Percentiles rank a stretch among this genome's conserved stretches.
Conservation (phyloP, 2,113 vertebrate species). For the Dromas ardeola region DNA sequence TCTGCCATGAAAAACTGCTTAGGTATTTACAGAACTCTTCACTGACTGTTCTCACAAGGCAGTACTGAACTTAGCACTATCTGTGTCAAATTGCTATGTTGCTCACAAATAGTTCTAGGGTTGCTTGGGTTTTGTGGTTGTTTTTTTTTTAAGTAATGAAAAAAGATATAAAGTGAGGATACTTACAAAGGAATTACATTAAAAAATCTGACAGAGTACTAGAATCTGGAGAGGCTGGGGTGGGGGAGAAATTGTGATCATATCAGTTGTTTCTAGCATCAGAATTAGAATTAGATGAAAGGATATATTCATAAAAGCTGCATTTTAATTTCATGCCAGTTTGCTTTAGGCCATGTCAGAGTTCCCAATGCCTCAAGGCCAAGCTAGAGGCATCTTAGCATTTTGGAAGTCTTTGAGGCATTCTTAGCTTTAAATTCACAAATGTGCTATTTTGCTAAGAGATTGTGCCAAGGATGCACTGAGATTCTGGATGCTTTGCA, state of each 20-base stretch:
- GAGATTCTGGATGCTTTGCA: not conserved
- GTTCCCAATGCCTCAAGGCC: not conserved
- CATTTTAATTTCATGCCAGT: not conserved
- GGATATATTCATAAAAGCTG: not conserved
- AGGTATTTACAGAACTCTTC: not conserved
- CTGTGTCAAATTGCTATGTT: not conserved
- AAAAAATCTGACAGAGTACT: not conserved
- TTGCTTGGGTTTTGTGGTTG: not conserved
- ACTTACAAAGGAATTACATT: not conserved
- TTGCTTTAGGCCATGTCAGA: conserved; percentile 21
- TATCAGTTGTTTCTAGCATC: not conserved
- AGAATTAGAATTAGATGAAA: conserved; percentile 1
- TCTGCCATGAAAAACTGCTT: not conserved
- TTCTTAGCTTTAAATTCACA: not conserved
- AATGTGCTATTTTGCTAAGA: not conserved
- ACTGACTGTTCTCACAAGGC: not conserved
- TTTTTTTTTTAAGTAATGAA: not conserved
- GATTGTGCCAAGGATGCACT: not conserved
- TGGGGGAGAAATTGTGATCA: not conserved
- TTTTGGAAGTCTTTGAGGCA: not conserved
- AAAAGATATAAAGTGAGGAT: not conserved
- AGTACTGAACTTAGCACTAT: not conserved
- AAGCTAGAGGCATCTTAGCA: not conserved
- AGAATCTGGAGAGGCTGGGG: not conserved
- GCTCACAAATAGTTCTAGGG: not conserved